Conservation (phyloP, 2,797 vertebrate genomes). For the Nannoperca obscura region DNA sequence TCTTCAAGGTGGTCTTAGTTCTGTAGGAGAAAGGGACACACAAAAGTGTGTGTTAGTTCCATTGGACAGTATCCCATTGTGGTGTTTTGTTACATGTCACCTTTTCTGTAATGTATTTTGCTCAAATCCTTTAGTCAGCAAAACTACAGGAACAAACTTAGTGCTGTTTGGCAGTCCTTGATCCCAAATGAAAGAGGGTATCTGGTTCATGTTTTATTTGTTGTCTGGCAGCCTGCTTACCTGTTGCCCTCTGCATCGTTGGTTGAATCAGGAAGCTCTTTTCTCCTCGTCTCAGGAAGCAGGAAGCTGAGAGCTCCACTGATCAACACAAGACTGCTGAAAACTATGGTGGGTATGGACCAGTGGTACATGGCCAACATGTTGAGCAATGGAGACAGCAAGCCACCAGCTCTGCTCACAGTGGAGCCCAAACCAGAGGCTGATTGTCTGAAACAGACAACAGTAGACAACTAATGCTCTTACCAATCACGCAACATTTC, state of each 20-base stretch:
- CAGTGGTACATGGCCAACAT: conserved; percentile 77
- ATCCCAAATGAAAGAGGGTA: neutral
- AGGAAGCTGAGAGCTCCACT: conserved; percentile 77
- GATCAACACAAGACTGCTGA: conserved; percentile 69
- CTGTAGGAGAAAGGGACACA: conserved; percentile 19
- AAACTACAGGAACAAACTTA: neutral
- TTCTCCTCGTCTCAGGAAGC: conserved; percentile 85
- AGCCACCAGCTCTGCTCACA: conserved; percentile 67
- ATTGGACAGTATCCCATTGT: neutral
- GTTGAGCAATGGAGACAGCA: conserved; percentile 81
- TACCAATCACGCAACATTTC: neutral
- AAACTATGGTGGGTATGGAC: conserved; percentile 80
- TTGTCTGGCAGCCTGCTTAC: conserved; percentile 26
- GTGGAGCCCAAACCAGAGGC: conserved; percentile 83
- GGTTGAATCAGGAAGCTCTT: conserved; percentile 77
- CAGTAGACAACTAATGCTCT: too few species aligned
- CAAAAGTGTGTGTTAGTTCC: neutral
- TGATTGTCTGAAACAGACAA: conserved; percentile 81
- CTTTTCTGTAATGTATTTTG: neutral
- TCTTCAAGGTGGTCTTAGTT: neutral
- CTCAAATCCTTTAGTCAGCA: neutral
- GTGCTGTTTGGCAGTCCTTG: neutral
- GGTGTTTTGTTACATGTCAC: neutral
- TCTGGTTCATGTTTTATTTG: neutral
- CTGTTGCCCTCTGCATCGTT: conserved; percentile 25